Base-by-base conservation (phyloP, 2,113 vertebrate species). In the Arenaria interpres region DNA sequence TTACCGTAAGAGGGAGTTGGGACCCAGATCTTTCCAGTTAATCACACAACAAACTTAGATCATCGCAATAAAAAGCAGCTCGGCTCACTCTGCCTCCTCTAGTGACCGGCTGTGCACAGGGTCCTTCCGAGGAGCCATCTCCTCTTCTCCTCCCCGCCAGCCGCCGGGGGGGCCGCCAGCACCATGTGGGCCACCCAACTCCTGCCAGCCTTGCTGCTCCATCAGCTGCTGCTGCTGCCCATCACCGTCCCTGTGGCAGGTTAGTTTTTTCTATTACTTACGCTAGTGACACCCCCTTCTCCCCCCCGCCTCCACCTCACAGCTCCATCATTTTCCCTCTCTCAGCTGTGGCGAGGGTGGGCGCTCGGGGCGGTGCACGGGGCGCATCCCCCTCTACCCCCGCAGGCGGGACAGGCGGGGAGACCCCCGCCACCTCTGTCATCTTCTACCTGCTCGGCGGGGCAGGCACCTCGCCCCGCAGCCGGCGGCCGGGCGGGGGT, bases 1-100 rank as follows among this genome's bases (percentile, higher is more conserved):
- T 98, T 98, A 98, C 98, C 98, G 96, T 98, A 97, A 98, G 98
- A 98, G 98, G 98, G 98, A 98, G 98, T 98, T 97, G 98, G 97
- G 98, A 98, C 98, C 97, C 96, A 96, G 97, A 96, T 97, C 97
- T 96, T 98, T 98, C 98, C 98, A 98, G 98, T 98, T 98, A 98
- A 98, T 98, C 98, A 96, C 98, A 97, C 97, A 98, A 97, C 98
- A 98, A 98, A 98, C 97, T 98, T 97, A 98, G 98, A 97, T 98
- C 97, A 97, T 97, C 97, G 98, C 97, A 98, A 97, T 98, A 98
- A 98, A 98, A 98, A 98, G 97, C 97, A 80, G 97, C 98, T 96
- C 97, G 77, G 91, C 95, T 96, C 95, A 80, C 96, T 93, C 96
- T 75, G 96, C 94, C 96, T 98, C 93, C 94, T 96, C 68, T 77